Evolutionary conservation across 2,888 invertebrate genomes (phyloP), one percentile per base, ranked within the genome.

Genomic region (Drosophila stalkeri): DNA sequence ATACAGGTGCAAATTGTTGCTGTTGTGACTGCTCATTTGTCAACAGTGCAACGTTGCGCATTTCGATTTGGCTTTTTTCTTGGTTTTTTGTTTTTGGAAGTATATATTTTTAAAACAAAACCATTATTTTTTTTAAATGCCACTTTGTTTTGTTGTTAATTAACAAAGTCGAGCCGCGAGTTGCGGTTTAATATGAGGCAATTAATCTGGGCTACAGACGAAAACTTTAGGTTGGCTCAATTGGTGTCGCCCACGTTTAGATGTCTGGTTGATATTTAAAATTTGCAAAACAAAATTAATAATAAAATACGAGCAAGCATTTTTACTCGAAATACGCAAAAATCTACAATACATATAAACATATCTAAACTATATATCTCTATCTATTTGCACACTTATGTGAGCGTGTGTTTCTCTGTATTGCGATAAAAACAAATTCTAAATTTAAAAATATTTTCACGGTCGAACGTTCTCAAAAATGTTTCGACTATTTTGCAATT

Each of bases 41-140:
- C 76, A 78, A 83, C 80, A 80, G 67, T 85, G 85, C 85, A 85
- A 85, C 85, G 85, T 85, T 86, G 85, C 85, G 82, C 75, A 68
- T 85, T 82, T 75, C 54, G 20, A 57, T 23, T 47, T 64, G 54
- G 43, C 51, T 54, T 66, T 44, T 46, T 46, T 46, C 23, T 46
- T 23, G 14, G 14, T 14, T 46, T 46, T 56, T 52, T 70, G 70
- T 69, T 51, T 69, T 72, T 70, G 41, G 52, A 27, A 4, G 18
- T 44, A 65, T 74, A 82, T 82, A 75, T 74, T 82, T 87, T 75
- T 80, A 73, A 63, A 75, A 49, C 49, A 70, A 59, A 57, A 55
- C 57, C 37, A 63, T 57, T 59, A n/a, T 37, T 56, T 63, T 44
- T 51, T 64, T 51, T 64, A 20, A 57, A 16, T 60, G 16, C 41